phyloP scores from a whole-genome alignment of 2,888 invertebrate species.

The Ypsolopha sequella region DNA sequence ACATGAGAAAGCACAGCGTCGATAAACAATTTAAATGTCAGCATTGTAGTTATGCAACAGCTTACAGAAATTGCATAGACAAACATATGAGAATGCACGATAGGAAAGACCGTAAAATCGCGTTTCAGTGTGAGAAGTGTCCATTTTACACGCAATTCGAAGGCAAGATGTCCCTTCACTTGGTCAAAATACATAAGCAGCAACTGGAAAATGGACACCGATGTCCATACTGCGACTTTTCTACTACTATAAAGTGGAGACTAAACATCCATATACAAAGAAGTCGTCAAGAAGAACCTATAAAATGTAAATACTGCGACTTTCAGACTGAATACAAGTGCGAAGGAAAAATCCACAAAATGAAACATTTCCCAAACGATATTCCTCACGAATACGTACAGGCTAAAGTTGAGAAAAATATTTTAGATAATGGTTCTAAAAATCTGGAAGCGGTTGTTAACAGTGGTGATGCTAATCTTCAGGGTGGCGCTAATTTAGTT shows the following conservation, averaged over 20 bases:
- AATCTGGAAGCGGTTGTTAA: background rate
- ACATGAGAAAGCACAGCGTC: conserved; percentile 27
- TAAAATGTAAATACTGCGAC: conserved; percentile 33
- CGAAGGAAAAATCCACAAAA: conserved; percentile 36
- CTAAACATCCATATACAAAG: conserved; percentile 36
- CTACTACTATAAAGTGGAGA: conserved; percentile 32
- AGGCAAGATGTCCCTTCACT: conserved; percentile 39
- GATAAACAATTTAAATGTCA: conserved; percentile 27
- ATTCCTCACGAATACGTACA: background rate
- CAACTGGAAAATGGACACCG: conserved; percentile 30
- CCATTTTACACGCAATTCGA: conserved; percentile 36
- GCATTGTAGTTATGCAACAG: conserved; percentile 22
- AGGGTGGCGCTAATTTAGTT: background rate
- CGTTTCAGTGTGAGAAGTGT: conserved; percentile 36
- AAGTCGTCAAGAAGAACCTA: conserved; percentile 20
- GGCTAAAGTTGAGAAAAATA: background rate
- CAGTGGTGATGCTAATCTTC: background rate
- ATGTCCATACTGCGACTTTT: conserved; percentile 40
- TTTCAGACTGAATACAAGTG: conserved; percentile 37
- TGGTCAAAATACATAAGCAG: conserved; percentile 41
- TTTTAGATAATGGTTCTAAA: background rate
- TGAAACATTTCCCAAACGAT: conserved; percentile 13
- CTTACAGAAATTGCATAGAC: conserved; percentile 23
- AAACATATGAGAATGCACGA: conserved; percentile 28
- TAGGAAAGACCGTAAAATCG: conserved; percentile 8